phyloP scores from a whole-genome alignment of 2,797 vertebrate species.

The Acrocephalus scirpaceus region DNA sequence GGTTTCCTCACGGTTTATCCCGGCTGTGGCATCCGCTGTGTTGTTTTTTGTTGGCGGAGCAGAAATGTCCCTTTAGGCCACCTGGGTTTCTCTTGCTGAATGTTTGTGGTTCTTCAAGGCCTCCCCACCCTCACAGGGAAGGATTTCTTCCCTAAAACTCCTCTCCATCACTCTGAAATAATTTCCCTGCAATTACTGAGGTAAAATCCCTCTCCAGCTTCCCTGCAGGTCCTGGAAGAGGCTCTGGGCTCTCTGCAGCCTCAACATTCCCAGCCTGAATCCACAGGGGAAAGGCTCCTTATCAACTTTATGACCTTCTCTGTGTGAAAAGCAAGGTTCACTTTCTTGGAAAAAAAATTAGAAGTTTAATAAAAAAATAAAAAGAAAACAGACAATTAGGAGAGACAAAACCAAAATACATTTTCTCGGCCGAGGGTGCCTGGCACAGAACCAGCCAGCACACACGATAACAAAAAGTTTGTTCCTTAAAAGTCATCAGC shows the following conservation, averaged over 20 bases:
- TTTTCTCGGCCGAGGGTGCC: no score
- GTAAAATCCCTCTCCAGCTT: neutral
- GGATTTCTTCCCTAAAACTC: neutral
- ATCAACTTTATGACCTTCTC: fast-evolving
- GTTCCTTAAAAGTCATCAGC: no score
- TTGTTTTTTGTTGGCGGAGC: fast-evolving
- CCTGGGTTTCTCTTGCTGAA: neutral
- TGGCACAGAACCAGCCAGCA: no score
- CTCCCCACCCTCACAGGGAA: neutral
- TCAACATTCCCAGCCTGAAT: neutral
- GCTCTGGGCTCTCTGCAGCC: neutral
- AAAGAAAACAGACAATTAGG: no score
- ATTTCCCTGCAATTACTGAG: neutral
- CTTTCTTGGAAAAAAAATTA: no score
- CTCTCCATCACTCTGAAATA: neutral
- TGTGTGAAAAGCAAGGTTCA: no score
- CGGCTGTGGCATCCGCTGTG: fast-evolving
- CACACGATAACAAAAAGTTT: no score
- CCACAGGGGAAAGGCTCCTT: fast-evolving
- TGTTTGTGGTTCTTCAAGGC: neutral
- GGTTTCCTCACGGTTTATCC: neutral
- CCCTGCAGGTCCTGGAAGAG: neutral
- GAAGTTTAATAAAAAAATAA: no score
- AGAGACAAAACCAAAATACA: no score
- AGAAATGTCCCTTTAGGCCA: neutral